Evolutionary conservation across 2,888 invertebrate genomes (phyloP), one percentile per base, ranked within the genome.

Genomic region (Dasysyrphus tricinctus): DNA sequence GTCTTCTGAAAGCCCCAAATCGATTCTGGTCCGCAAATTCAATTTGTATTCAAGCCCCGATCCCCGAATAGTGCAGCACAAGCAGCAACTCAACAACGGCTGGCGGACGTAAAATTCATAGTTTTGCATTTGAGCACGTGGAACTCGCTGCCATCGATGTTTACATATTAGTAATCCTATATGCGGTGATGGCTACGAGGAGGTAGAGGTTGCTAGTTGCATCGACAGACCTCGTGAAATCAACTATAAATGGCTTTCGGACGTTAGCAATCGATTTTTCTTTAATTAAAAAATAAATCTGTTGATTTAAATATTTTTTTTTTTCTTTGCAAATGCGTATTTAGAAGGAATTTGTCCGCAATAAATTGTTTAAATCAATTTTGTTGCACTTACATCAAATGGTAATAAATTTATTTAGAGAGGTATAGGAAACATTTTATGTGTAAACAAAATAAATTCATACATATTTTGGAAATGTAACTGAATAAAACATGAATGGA

Each of bases 21-120:
- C 81, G 81, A 81, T 81, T 56, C 49, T 61, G 32, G 0, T 37
- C 47, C 37, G 76, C 37, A 77, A 77, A 81, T 77, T 69, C 56
- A 76, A 76, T 76, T 76, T 76, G 63, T 49, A 69, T n/a, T 24
- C 19, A 34, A 54, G 39, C 49, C 11, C 39, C 42, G 16, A 54
- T 32, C 49, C 11, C 39, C 42, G 16, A 24, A 65, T 32, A 42
- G 44, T 65, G 47, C 12, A 14, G 54, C 14, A 42, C 42, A n/a
- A 32, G 11, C 42, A 24, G 61, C 39, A 54, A 24, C 5, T 1
- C 19, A 29, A 6, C 51, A 51, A 39, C 24, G 3, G 59, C 11
- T 47, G 44, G 16, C 51, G 14, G 51, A 37, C 29, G 57, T 56
- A 11, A 56, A 19, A 63, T 63, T 56, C 57, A 51, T 39, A 51